Base-by-base conservation (phyloP, 2,797 vertebrate species). In the Melanotaenia parkinsoni region DNA sequence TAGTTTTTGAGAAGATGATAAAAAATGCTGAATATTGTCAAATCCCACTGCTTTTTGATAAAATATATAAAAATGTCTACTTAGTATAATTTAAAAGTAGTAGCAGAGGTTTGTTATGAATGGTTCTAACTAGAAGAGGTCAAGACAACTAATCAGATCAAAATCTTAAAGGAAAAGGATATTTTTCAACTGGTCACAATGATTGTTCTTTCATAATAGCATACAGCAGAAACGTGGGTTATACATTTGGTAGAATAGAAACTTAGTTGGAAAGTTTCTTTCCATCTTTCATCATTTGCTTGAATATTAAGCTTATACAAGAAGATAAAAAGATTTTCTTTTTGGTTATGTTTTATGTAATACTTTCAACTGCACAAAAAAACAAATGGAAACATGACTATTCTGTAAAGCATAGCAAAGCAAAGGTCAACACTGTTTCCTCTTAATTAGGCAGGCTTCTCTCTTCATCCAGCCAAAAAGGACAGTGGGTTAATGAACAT, bases 401-500 rank as follows among this genome's bases (percentile, higher is more conserved):
- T 20, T 43, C 13, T 43, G 35, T 61, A 72, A 56, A 50, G 8
- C 30, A 75, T 38, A 80, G 47, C 16, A 43, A 37, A 16, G 58
- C 26, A 59, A 35, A 76, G 56, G 72, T 82, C 57, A 57, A 16
- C 53, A 51, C 28, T 67, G 24, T 60, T 81, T 67, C 66, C 70
- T 75, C 75, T 67, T 76, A 86, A 82, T 79, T 77, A 86, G 63
- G 14, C 32, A 54, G 56, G 26, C 66, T 64, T 47, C 45, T 72
- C 64, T 87, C 60, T 74, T 67, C 67, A 70, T 71, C 68, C 74
- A 75, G 65, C 74, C 74, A 75, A 75, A 82, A 84, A 81, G 60
- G 74, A 76, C 68, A 1, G 45, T 45, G 64, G 78, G 70, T 90
- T 90, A 88, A 83, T 86, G 79, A 90, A 72, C 70, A 65, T 4